A percentile compares a stretch with the other conserved stretches of the same genome.
Evolutionary conservation across 2,797 vertebrate genomes (phyloP).

Genomic region (Scolopax rusticola): DNA sequence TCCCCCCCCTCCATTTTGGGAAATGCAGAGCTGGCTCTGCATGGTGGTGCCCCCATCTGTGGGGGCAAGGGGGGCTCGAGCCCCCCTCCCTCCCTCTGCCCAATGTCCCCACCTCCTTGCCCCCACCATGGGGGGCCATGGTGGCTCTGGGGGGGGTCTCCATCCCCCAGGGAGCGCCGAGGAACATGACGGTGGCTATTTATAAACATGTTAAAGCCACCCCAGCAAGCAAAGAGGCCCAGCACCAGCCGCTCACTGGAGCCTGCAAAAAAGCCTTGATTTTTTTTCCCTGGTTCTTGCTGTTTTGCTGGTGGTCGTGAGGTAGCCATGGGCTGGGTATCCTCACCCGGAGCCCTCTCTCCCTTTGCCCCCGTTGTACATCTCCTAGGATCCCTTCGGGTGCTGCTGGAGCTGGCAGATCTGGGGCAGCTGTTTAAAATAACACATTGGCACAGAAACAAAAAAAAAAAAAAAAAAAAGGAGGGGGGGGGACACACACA

Average conservation of each 20-base stretch:
- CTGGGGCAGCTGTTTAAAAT: constrained; percentile 80
- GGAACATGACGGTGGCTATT: background rate
- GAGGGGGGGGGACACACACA: background rate
- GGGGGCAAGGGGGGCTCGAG: background rate
- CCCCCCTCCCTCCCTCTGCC: accelerated
- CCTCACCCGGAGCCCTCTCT: background rate
- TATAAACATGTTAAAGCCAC: constrained; percentile 19
- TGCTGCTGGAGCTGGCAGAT: constrained; percentile 68
- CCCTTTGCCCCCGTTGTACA: background rate
- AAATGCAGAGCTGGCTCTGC: background rate
- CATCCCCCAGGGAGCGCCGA: background rate
- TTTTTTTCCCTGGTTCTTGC: background rate
- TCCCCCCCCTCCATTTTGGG: background rate
- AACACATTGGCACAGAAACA: constrained; percentile 64
- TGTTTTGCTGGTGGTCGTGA: background rate
- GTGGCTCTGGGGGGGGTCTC: background rate
- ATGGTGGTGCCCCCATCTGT: too few species aligned
- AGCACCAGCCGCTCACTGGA: background rate
- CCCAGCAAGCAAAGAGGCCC: background rate
- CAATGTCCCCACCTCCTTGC: background rate
- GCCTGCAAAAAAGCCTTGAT: background rate
- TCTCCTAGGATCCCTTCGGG: constrained; percentile 47
- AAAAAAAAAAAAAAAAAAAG: too few species aligned
- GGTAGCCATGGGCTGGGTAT: accelerated
- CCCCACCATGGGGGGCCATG: accelerated